phyloP scores from a whole-genome alignment of 2,888 invertebrate genomes.

The Diaphora mendica region DNA sequence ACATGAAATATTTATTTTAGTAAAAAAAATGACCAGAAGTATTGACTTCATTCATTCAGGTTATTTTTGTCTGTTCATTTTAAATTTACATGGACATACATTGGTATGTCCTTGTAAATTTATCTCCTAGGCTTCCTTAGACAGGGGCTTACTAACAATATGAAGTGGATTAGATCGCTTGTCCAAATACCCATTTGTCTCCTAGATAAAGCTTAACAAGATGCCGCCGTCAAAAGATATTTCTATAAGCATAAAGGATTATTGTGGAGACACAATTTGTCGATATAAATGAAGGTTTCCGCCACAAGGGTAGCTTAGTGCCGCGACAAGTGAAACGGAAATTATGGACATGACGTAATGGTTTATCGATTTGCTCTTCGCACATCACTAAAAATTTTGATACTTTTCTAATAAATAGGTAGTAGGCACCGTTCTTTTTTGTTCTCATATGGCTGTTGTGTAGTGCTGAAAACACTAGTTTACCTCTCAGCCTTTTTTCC shows the following conservation, averaged over 20 bases:
- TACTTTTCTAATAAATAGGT: neutral
- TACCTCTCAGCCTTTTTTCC: too few relatives aligned
- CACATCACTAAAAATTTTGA: neutral
- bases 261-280: constrained; percentile 39
- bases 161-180: constrained; percentile 51
- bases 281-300: constrained; percentile 36
- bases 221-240: constrained; percentile 41
- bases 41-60: too few relatives aligned
- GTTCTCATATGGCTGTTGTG: too few relatives aligned
- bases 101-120: neutral
- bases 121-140: constrained; percentile 8
- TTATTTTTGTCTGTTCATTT: too few relatives aligned
- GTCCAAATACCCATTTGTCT: constrained; percentile 57
- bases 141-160: constrained; percentile 42
- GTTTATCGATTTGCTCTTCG: constrained; percentile 25
- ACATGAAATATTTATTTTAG: neutral
- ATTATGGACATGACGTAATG: constrained; percentile 36
- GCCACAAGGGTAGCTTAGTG: constrained; percentile 15
- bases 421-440: neutral
- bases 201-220: constrained; percentile 51
- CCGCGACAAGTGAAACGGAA: constrained; percentile 39
- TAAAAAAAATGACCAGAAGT: neutral
- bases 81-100: too few relatives aligned
- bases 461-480: too few relatives aligned
- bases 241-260: constrained; percentile 38